These are phyloP conservation scores for Porites divaricata DNA, from an alignment of 92 coral and sea anemone genomes.

Conservation along the genomic window DNA sequence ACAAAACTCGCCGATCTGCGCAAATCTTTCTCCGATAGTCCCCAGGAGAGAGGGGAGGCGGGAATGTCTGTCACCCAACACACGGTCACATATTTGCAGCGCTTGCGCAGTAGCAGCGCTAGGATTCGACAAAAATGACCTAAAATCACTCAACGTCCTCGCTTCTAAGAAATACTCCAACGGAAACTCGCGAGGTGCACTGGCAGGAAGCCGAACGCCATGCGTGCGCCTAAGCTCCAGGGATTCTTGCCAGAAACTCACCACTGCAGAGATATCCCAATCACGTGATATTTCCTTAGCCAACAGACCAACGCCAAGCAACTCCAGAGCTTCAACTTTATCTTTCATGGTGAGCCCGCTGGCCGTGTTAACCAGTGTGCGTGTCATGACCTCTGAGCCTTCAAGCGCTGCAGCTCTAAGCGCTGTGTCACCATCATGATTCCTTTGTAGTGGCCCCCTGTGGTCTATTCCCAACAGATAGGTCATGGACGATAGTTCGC, in stretches of 20 bases:
- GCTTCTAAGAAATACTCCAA: conserved; percentile 83
- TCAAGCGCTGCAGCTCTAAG: conserved; percentile 80
- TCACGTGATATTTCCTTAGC: conserved; percentile 85
- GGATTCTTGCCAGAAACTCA: conserved; percentile 85
- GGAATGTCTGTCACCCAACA: conserved; percentile 70
- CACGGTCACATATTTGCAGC: conserved; percentile 76
- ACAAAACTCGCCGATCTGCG: conserved; percentile 85
- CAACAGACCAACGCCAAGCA: conserved; percentile 77
- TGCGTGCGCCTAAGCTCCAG: conserved; percentile 66
- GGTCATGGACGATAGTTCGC: conserved; percentile 72
- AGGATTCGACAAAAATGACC: conserved; percentile 67
- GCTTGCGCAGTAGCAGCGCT: conserved; percentile 85
- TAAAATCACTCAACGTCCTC: conserved; percentile 58
- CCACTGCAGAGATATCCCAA: conserved; percentile 78
- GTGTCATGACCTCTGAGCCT: conserved; percentile 75
- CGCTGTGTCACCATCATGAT: conserved; percentile 82
- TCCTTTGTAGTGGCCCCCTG: conserved; percentile 64
- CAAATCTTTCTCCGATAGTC: conserved; percentile 86
- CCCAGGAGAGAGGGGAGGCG: conserved; percentile 85
- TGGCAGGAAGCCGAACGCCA: conserved; percentile 28
- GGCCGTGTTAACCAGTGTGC: conserved; percentile 67
- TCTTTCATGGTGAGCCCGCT: conserved; percentile 68
- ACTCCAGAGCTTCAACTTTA: conserved; percentile 74
- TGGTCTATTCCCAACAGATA: conserved; percentile 54
- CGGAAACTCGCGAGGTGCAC: conserved; percentile 64